phyloP scores from a whole-genome alignment of 2,888 invertebrate species.

The Antitype chi region DNA sequence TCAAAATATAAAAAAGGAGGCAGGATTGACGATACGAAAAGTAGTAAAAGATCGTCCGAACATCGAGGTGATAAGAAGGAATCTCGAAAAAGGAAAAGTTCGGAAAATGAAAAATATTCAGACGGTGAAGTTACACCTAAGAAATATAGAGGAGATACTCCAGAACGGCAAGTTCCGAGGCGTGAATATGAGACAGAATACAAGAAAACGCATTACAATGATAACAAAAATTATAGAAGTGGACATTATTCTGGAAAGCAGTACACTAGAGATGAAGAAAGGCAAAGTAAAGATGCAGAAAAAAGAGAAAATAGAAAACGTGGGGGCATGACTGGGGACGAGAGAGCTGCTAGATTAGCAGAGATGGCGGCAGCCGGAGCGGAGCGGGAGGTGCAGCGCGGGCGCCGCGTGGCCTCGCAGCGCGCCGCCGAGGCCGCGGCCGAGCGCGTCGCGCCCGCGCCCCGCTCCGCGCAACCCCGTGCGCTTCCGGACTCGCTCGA shows the following conservation, averaged over 20 bases:
- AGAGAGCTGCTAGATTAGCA: slow-evolving; percentile 90
- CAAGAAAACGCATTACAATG: slow-evolving; percentile 63
- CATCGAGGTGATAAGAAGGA: slow-evolving; percentile 42
- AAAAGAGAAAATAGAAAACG: slow-evolving; percentile 62
- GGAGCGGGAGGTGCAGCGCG: slow-evolving; percentile 92
- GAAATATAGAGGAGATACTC: slow-evolving; percentile 69
- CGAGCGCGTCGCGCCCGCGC: slow-evolving; percentile 78
- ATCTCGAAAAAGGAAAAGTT: slow-evolving; percentile 68
- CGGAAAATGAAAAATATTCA: slow-evolving; percentile 51
- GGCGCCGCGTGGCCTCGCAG: slow-evolving; percentile 91
- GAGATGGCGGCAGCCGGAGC: slow-evolving; percentile 96
- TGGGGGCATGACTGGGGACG: slow-evolving; percentile 80
- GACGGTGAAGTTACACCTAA: slow-evolving; percentile 65
- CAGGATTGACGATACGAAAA: slow-evolving; percentile 46
- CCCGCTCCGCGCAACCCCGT: slow-evolving; percentile 89
- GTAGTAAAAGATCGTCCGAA: slow-evolving; percentile 34
- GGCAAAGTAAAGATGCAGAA: slow-evolving; percentile 62
- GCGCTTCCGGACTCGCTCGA: slow-evolving; percentile 94
- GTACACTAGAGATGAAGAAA: slow-evolving; percentile 37
- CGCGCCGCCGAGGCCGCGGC: slow-evolving; percentile 89
- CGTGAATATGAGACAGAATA: slow-evolving; percentile 58
- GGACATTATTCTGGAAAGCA: slow-evolving; percentile 38
- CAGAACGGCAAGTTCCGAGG: slow-evolving; percentile 56
- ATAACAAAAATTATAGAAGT: slow-evolving; percentile 34
- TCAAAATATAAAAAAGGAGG: slow-evolving; percentile 52